Evolutionary conservation across 2,113 vertebrate genomes (phyloP).

Genomic region (Gobio gobio): DNA sequence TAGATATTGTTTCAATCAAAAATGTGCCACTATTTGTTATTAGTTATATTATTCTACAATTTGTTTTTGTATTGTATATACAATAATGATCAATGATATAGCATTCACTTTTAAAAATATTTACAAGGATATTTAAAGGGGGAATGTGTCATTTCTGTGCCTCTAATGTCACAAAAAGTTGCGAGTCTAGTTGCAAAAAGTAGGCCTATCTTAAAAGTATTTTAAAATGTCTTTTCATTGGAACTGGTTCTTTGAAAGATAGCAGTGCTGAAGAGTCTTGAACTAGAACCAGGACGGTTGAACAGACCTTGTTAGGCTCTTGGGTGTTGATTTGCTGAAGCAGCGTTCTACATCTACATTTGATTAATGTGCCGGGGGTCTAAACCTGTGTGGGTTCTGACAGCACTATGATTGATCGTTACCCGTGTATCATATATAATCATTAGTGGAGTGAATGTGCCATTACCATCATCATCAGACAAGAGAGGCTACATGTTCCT

Average conservation of each 20-base stretch:
- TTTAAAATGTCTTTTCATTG: not conserved
- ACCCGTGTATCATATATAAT: not conserved
- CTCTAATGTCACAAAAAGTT: not conserved
- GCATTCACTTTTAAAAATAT: not conserved
- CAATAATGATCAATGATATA: not conserved
- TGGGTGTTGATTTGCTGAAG: slow-evolving; percentile 8
- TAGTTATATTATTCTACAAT: not conserved
- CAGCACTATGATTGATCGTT: slow-evolving; percentile 21
- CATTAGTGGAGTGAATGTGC: slow-evolving; percentile 8
- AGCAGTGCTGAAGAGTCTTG: not conserved
- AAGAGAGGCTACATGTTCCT: not conserved
- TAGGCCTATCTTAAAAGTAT: not conserved
- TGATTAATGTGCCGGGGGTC: slow-evolving; percentile 14
- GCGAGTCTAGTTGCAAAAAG: not conserved
- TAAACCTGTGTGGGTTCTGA: not conserved
- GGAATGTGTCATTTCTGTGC: not conserved
- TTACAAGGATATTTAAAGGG: not conserved
- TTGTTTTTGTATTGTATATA: not conserved
- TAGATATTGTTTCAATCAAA: not conserved
- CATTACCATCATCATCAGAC: slow-evolving; percentile 3
- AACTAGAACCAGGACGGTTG: not conserved
- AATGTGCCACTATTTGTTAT: not conserved
- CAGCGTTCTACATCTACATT: slow-evolving; percentile 17
- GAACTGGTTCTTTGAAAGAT: not conserved
- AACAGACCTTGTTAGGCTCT: slow-evolving; percentile 11